Evolutionary conservation across 2,888 invertebrate genomes (phyloP), one percentile per base, ranked within the genome.

Genomic region (Dromius quadrimaculatus): DNA sequence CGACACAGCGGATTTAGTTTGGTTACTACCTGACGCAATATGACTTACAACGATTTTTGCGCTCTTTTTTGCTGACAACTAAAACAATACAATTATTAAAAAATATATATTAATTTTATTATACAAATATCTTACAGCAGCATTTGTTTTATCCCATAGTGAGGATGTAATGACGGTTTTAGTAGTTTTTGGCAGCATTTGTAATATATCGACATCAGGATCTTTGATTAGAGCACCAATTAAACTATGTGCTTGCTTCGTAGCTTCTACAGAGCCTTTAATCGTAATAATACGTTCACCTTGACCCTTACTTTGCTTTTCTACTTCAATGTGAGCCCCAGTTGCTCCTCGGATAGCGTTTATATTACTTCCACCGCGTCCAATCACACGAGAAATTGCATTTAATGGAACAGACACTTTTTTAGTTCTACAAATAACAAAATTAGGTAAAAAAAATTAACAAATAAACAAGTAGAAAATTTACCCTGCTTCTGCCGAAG

Each of bases 251-350:
- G 98, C 98, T 80, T 96, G 95, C 80, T 94, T 93, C 0, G 93
- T 96, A 4, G 95, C 94, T 77, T 98, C 97, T 15, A 92, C 87
- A 0, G 95, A 91, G 54, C 97, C 97, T 84, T 95, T 96, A 79
- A 99, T 97, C 41, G 96, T 97, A 75, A 99, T 96, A 78, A 93
- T 93, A 76, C 98, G 87, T 82, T 97, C 97, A 68, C 93, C 94
- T 84, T 95, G 95, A 2, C 94, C 93, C 84, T 96, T 95, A 80
- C 92, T 92, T 84, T 97, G 97, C 83, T 98, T 98, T 83, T 98
- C 98, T 20, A 98, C 96, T 84, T 98, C 97, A 80, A 99, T 98
- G 81, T 97, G 95, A 2, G 98, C 98, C 71, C 97, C 97, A 23
- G 98, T 98, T 63, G 95, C 93, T 70, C 95, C 94, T 71, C 98